phyloP scores from a whole-genome alignment of 1,140 invertebrate species.

The Macrosteles quadrilineatus region DNA sequence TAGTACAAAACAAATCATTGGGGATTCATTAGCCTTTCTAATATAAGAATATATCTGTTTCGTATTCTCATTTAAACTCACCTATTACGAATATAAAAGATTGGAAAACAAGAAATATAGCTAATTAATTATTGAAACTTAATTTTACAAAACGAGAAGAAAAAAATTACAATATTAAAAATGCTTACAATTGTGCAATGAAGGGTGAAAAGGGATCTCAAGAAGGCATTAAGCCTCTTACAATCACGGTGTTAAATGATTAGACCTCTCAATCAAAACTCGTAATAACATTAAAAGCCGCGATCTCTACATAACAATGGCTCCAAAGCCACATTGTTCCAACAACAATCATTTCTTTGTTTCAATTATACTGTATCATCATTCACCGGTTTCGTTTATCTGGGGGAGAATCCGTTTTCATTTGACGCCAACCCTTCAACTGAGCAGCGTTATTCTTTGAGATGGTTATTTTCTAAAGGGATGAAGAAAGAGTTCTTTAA shows the following conservation, averaged over 20 bases:
- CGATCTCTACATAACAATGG: neutral
- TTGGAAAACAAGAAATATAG: no score
- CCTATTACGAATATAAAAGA: no score
- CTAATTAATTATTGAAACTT: no score
- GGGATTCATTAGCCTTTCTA: no score
- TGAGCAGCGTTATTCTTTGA: neutral
- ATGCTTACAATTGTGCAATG: no score
- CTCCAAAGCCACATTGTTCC: neutral
- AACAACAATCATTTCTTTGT: neutral
- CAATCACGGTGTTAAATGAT: neutral
- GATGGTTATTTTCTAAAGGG: neutral
- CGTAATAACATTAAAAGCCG: neutral
- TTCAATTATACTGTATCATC: neutral
- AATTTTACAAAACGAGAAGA: no score
- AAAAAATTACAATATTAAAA: no score
- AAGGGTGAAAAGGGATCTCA: no score
- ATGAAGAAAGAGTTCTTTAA: neutral
- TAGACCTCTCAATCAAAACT: neutral
- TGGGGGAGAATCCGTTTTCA: neutral
- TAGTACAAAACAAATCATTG: no score
- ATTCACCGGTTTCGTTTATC: constrained; percentile 6
- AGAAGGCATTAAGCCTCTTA: neutral
- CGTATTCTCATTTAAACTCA: no score
- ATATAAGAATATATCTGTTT: no score
- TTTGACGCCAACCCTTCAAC: neutral